These are phyloP conservation scores for Ichneumoninae sp. DNA, from an alignment of 2,888 invertebrate genomes.

Conservation along the genomic window DNA sequence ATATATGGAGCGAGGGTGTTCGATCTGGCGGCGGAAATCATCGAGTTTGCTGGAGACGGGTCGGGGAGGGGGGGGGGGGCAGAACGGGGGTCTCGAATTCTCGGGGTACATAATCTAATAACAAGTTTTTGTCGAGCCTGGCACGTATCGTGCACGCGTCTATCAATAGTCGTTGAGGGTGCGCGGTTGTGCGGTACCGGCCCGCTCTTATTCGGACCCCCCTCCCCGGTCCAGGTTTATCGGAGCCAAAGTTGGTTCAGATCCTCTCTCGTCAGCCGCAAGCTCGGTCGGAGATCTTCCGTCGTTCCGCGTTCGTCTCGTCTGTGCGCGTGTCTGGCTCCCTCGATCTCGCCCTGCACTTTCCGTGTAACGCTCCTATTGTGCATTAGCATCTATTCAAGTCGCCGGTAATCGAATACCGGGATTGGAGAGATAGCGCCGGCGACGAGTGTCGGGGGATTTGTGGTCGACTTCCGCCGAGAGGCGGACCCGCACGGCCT, in stretches of 20 bases:
- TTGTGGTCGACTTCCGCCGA: constrained; percentile 82
- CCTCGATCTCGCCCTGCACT: constrained; percentile 48
- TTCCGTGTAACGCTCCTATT: constrained; percentile 75
- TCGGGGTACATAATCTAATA: constrained; percentile 82
- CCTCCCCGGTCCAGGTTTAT: constrained; percentile 3
- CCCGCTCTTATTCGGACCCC: background rate
- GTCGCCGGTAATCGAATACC: constrained; percentile 81
- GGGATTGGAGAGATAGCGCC: constrained; percentile 68
- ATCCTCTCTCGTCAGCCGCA: constrained; percentile 51
- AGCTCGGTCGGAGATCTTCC: constrained; percentile 36
- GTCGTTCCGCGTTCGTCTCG: constrained; percentile 26
- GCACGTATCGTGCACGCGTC: constrained; percentile 80
- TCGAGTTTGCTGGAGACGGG: constrained; percentile 4
- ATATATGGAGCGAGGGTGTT: background rate
- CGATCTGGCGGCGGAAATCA: constrained; percentile 23
- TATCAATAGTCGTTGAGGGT: constrained; percentile 75
- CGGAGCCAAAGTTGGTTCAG: constrained; percentile 51
- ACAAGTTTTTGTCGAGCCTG: constrained; percentile 80
- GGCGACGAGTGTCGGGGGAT: constrained; percentile 76
- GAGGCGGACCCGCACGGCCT: constrained; percentile 2
- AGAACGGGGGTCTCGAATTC: constrained; percentile 60
- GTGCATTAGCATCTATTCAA: constrained; percentile 84
- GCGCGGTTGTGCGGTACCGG: constrained; percentile 36
- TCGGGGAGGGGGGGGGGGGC: background rate
- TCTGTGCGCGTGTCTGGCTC: constrained; percentile 52